Percentiles rank a stretch among this genome's conserved stretches.
Evolutionary conservation across 1,140 invertebrate genomes (phyloP).

Genomic region (Pachypeltis micranthus): DNA sequence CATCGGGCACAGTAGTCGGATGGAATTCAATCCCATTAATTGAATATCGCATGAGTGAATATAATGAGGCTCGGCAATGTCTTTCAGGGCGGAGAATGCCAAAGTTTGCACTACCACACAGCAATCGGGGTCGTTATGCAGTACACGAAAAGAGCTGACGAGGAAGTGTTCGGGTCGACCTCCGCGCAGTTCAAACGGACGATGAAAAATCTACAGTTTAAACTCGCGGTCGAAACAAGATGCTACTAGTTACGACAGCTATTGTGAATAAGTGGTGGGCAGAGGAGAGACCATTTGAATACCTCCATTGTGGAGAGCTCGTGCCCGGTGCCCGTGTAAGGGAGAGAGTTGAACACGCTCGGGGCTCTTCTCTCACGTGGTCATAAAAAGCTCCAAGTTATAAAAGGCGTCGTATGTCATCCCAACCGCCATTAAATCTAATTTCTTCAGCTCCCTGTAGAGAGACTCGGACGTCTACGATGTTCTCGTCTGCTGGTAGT

Average conservation of each 20-base stretch:
- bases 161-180: too few relatives aligned
- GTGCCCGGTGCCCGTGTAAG: background rate
- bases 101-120: too few relatives aligned
- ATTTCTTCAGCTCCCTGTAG: background rate
- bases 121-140: too few relatives aligned
- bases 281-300: background rate
- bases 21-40: too few relatives aligned
- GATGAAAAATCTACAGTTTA: too few relatives aligned
- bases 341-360: background rate
- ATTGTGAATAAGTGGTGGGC: background rate
- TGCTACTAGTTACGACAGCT: slow-evolving; percentile 5
- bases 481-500: background rate
- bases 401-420: slow-evolving; percentile 4
- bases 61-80: too few relatives aligned
- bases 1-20: too few relatives aligned
- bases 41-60: too few relatives aligned
- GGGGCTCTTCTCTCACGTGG: slow-evolving; percentile 6
- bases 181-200: slow-evolving; percentile 59
- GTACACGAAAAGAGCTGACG: too few relatives aligned
- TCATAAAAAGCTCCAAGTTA: background rate
- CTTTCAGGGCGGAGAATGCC: too few relatives aligned
- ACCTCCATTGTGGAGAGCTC: background rate
- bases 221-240: too few relatives aligned
- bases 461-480: too few relatives aligned
- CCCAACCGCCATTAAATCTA: background rate